Evolutionary conservation across 2,888 invertebrate genomes (phyloP).

Genomic region (Tineola bisselliella): DNA sequence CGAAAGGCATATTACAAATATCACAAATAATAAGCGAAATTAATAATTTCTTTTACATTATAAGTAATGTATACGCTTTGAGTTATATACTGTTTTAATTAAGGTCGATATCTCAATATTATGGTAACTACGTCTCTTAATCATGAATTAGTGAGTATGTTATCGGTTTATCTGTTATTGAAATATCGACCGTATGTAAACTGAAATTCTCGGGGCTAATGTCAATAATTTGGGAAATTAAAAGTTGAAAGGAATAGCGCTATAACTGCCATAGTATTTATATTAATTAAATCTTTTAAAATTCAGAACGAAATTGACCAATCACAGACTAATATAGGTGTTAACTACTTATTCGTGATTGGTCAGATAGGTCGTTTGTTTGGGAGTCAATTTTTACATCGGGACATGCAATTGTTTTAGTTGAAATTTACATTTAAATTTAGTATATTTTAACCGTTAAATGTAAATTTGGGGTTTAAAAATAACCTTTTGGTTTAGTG

Average conservation of each 20-base stretch:
- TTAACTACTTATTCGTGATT: background rate
- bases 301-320: background rate
- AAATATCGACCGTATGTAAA: too few relatives aligned
- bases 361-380: background rate
- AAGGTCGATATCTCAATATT: too few relatives aligned
- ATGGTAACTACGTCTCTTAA: too few relatives aligned
- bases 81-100: too few relatives aligned
- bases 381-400: background rate
- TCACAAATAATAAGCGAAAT: too few relatives aligned
- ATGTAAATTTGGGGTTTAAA: slow-evolving; percentile 17
- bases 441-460: background rate
- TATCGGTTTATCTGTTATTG: too few relatives aligned
- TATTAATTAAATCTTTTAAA: background rate
- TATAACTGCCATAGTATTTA: background rate
- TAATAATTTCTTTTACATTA: too few relatives aligned
- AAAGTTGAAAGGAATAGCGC: background rate
- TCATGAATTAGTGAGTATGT: too few relatives aligned
- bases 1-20: too few relatives aligned
- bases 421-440: background rate
- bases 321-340: background rate
- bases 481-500: background rate
- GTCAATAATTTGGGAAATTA: background rate
- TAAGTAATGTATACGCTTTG: too few relatives aligned
- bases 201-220: background rate
- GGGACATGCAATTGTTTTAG: slow-evolving; percentile 4